Evolutionary conservation across 2,888 invertebrate genomes (phyloP), one percentile per base, ranked within the genome.

Genomic region (Frankliniella fusca): DNA sequence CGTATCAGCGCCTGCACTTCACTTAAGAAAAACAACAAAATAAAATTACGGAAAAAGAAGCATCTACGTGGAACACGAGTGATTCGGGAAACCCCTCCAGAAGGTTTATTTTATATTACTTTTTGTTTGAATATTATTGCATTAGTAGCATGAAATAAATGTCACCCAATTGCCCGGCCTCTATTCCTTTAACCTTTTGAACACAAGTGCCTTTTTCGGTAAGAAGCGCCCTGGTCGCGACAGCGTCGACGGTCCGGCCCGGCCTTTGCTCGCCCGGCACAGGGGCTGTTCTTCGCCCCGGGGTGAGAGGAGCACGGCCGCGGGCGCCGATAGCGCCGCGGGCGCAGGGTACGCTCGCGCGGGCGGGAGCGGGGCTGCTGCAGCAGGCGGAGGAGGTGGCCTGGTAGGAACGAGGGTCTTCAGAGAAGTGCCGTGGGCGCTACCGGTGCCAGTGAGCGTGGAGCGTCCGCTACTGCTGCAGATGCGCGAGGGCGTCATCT

Each of bases 371-470:
- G 80, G 70, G 81, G 80, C 81, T 80, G 81, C 80, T 65, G 81
- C 54, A 81, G 79, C 70, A 54, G 82, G 84, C 61, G 81, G 65
- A 82, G n/a, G 83, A 82, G 82, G 83, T 81, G 80, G 83, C 82
- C 80, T 81, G 83, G 82, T 83, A 81, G 81, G 80, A 81, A 81
- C 83, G 83, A 86, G 87, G 82, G n/a, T n/a, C 79, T 82, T 50
- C 81, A 81, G 82, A 81, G 79, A 61, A 54, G 83, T 88, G 82
- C 90, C 90, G 90, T 90, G 90, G 88, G 88, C 90, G 87, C n/a
- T n/a, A n/a, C 90, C 90, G 86, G 90, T 88, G n/a, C n/a, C n/a
- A 86, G 90, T 90, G 88, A 89, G 89, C 65, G 50, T 65, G 76
- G 82, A n/a, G 48, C 61, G n/a, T 23, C 79, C 23, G 9, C 70